Base-by-base conservation (phyloP, 2,797 vertebrate species). In the Alauda arvensis region DNA sequence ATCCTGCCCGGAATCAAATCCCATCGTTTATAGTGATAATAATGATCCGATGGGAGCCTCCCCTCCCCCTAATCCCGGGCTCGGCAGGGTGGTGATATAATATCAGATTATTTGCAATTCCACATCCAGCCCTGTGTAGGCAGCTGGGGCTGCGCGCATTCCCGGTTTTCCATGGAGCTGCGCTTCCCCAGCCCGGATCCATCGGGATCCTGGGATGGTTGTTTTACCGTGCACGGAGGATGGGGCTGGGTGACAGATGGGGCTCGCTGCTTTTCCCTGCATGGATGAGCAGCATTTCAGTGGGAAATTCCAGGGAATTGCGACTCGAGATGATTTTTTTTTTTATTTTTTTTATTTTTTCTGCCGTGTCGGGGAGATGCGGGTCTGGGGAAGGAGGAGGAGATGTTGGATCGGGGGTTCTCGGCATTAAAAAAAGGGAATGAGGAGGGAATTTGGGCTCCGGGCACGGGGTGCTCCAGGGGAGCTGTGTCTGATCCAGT, bases 361-460 rank as follows among this genome's bases (percentile, higher is more conserved):
- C 25, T 15, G 31, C 39, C 15, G 0, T 14, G 56, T 10, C 1
- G 48, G 8, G 48, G 31, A 74, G 75, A 24, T 65, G 71, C 77
- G 63, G 67, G 57, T 45, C 19, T 9, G 75, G 59, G 39, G 45
- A 23, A 29, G 13, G 62, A 51, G 24, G 40, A 28, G 39, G 23
- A 17, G 15, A 14, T 19, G 57, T 12, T 46, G 68, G 48, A 8
- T 39, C 3, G 31, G 72, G 66, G 20, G 28, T 93, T 40, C 2
- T 37, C 19, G 26, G 69, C 68, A 53, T 53, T 14, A 61, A 37
- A 55, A 56, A 89, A 82, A 43, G 66, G 90, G 67, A 75, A 53
- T 4, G 53, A 67, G 81, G 66, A 61, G 79, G 72, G 88, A 92
- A 92, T 49, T 25, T 17, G 91, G 95, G 91, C 88, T 92, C n/a